A percentile compares a stretch with the other conserved stretches of the same genome.
Evolutionary conservation across 92 coral and sea anemone genomes (phyloP).

Genomic region (Siderastrea radians): DNA sequence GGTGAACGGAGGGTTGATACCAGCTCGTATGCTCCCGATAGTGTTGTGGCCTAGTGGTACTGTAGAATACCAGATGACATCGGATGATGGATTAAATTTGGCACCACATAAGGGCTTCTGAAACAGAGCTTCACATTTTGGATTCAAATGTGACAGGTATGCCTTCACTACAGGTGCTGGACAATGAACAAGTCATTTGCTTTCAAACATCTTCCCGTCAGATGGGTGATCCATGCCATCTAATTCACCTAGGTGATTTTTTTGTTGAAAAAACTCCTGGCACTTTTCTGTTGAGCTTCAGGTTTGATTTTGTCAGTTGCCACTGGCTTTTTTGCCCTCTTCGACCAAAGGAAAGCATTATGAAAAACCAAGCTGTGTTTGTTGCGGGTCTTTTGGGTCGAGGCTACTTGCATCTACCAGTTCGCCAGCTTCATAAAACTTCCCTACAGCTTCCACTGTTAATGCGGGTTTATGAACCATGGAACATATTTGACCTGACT

Average conservation of each 20-base stretch:
- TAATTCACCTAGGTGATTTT: slow-evolving; percentile 34
- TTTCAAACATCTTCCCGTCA: slow-evolving; percentile 32
- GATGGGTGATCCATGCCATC: slow-evolving; percentile 49
- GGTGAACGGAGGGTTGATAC: slow-evolving; percentile 40
- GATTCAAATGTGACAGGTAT: slow-evolving; percentile 51
- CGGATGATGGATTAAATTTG: no score
- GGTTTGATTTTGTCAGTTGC: neutral
- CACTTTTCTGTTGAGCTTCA: slow-evolving; percentile 17
- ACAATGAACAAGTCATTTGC: slow-evolving; percentile 21
- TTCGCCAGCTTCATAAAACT: slow-evolving; percentile 40
- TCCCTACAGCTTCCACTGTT: neutral
- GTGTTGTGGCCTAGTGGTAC: neutral
- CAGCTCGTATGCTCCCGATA: neutral
- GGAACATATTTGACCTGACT: slow-evolving; percentile 24
- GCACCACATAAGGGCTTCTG: no score
- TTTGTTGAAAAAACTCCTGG: slow-evolving; percentile 43
- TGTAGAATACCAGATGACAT: no score
- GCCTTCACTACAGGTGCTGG: slow-evolving; percentile 43
- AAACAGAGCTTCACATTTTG: no score
- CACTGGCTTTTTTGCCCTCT: slow-evolving; percentile 61
- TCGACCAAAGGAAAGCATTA: slow-evolving; percentile 51
- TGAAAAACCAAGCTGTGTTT: slow-evolving; percentile 46
- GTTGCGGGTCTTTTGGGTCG: slow-evolving; percentile 37
- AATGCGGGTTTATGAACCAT: slow-evolving; percentile 39
- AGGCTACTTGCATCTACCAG: slow-evolving; percentile 38